A percentile compares a stretch with the other conserved stretches of the same genome.
Evolutionary conservation across 1,140 invertebrate species (phyloP).

Genomic region (Dufourea novaeangliae): DNA sequence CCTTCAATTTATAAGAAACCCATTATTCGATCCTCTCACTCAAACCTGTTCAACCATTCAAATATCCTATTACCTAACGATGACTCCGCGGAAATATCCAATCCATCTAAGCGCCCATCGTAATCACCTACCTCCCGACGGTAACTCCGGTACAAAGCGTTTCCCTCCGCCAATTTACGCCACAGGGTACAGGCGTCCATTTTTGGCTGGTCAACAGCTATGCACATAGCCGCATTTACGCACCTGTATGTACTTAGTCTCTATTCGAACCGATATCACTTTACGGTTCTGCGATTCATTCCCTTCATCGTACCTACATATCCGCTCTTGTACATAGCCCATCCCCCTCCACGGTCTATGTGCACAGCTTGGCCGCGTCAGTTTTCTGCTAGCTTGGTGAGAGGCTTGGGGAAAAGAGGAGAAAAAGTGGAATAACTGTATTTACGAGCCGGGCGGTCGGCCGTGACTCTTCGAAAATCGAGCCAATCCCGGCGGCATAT

Average conservation of each 20-base stretch:
- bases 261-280: slow-evolving; percentile 71
- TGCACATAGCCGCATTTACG: slow-evolving; percentile 47
- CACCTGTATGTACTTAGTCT: slow-evolving; percentile 53
- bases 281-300: slow-evolving; percentile 74
- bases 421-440: slow-evolving; percentile 51
- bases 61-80: too few species aligned
- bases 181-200: slow-evolving; percentile 55
- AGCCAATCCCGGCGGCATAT: slow-evolving; percentile 50
- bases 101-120: background rate
- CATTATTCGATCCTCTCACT: too few species aligned
- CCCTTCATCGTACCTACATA: too few species aligned
- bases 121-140: background rate
- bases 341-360: too few species aligned
- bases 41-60: too few species aligned
- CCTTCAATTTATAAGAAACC: too few species aligned
- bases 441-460: slow-evolving; percentile 54
- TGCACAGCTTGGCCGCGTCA: slow-evolving; percentile 23
- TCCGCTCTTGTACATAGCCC: background rate
- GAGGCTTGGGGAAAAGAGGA: too few species aligned
- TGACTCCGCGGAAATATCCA: background rate
- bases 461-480: slow-evolving; percentile 66
- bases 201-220: slow-evolving; percentile 55
- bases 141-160: background rate
- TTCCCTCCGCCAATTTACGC: slow-evolving; percentile 64
- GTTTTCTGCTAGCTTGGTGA: slow-evolving; percentile 24